These are phyloP conservation scores for Panopea generosa DNA, from an alignment of 2,888 invertebrate genomes.

Conservation along the genomic window DNA sequence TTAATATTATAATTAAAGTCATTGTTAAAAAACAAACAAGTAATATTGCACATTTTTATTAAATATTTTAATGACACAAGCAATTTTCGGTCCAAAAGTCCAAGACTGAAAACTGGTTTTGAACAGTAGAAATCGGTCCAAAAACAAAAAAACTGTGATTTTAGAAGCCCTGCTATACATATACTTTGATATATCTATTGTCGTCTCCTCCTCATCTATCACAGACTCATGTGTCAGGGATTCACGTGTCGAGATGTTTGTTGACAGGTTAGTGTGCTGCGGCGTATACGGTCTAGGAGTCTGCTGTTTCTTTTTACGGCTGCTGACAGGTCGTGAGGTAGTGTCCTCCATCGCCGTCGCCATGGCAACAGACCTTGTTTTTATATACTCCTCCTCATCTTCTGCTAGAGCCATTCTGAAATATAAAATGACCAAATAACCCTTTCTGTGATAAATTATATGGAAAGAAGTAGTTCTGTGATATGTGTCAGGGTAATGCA, in stretches of 20 bases:
- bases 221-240: slow-evolving; percentile 37
- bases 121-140: too few relatives aligned
- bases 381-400: slow-evolving; percentile 50
- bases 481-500: too few relatives aligned
- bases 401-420: slow-evolving; percentile 58
- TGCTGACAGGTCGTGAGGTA: slow-evolving; percentile 57
- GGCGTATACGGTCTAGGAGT: slow-evolving; percentile 81
- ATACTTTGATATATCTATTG: slow-evolving; percentile 49
- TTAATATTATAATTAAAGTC: too few relatives aligned
- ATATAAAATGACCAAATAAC: neutral
- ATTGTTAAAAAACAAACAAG: too few relatives aligned
- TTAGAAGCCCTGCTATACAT: too few relatives aligned
- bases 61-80: too few relatives aligned
- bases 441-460: too few relatives aligned
- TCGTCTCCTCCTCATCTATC: slow-evolving; percentile 36
- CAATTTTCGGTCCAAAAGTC: too few relatives aligned
- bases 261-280: slow-evolving; percentile 74
- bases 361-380: slow-evolving; percentile 50
- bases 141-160: too few relatives aligned
- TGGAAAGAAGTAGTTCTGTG: too few relatives aligned
- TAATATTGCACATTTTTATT: too few relatives aligned
- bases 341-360: slow-evolving; percentile 52
- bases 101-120: too few relatives aligned
- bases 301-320: slow-evolving; percentile 66
- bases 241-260: slow-evolving; percentile 34